Evolutionary conservation across 2,797 vertebrate genomes (phyloP), one percentile per base, ranked within the genome.

Genomic region (Pampus argenteus): DNA sequence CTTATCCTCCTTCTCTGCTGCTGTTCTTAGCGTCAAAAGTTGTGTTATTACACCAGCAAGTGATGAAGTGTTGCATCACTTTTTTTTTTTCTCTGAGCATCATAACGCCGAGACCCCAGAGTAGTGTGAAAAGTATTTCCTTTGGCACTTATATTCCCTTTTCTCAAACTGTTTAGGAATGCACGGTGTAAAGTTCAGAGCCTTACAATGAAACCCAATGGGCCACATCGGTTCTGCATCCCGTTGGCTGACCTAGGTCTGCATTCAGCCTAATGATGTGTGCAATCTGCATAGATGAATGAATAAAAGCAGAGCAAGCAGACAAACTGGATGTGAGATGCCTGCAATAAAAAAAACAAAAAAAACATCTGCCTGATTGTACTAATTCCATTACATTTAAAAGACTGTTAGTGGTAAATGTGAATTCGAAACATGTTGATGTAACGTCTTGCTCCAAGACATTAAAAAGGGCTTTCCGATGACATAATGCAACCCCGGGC

Each of bases 181-280:
- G 14, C 18, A 9, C 17, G 44, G 13, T 44, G n/a, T 54, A 47
- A 49, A 38, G 64, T 34, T 55, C 18, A 4, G 6, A 9, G 13
- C 61, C 25, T 66, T 14, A 20, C n/a, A 44, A 10, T 50, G 48
- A 59, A 62, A 74, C 44, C 31, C 9, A 56, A 2, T 51, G 34
- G 64, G 49, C 23, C 31, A 36, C 28, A 28, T 61, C 11, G 17
- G 31, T 48, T 74, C 59, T 58, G 20, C 48, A 54, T 51, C 67
- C 52, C 42, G 50, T 13, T 45, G 75, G 68, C 69, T 77, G 74
- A 50, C 34, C 40, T 9, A 57, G 40, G 68, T 61, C 64, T 84
- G 81, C 73, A 56, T 62, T 58, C 28, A 26, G 67, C 48, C 67
- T 82, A 88, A 84, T 84, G 81, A 59, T 60, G 57, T 48, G 47